A percentile compares a stretch with the other conserved stretches of the same genome.
These are phyloP conservation scores for Nymphalis io DNA, from an alignment of 1,140 invertebrate genomes.

Conservation along the genomic window DNA sequence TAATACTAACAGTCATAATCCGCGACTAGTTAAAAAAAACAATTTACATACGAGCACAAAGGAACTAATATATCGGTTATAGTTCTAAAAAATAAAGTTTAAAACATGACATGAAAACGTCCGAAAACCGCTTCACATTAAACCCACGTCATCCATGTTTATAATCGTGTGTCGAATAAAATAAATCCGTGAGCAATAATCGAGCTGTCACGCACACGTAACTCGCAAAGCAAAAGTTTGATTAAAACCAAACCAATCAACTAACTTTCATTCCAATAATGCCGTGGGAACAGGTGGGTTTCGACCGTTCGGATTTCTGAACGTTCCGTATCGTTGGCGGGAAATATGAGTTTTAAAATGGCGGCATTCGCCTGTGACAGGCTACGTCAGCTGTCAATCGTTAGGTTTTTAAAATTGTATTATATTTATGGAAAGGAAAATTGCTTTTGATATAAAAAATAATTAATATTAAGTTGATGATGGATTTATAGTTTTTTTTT, in stretches of 20 bases:
- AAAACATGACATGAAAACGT: not conserved
- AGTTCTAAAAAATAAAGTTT: constrained; percentile 5
- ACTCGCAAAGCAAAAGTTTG: constrained; percentile 29
- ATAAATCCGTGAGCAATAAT: constrained; percentile 29
- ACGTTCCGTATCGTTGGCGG: constrained; percentile 1
- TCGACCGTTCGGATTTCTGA: constrained; percentile 8
- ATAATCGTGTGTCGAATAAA: constrained; percentile 30
- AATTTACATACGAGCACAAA: not conserved
- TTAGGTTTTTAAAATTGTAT: not conserved
- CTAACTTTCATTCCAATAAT: constrained; percentile 25
- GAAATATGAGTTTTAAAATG: constrained; percentile 13
- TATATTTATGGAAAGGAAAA: not conserved
- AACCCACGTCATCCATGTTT: constrained; percentile 3
- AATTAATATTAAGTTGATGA: not conserved
- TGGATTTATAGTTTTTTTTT: not conserved
- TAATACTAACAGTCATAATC: no score
- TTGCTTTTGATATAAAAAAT: not conserved
- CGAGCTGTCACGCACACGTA: constrained; percentile 25
- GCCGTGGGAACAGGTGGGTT: constrained; percentile 26
- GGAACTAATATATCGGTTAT: not conserved
- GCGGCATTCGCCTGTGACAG: not conserved
- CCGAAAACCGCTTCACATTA: constrained; percentile 14
- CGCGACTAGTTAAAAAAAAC: no score
- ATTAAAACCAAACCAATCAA: constrained; percentile 31
- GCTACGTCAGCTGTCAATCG: not conserved